These are phyloP conservation scores for Sebastes fasciatus DNA, from an alignment of 2,113 vertebrate genomes.

Conservation along the genomic window DNA sequence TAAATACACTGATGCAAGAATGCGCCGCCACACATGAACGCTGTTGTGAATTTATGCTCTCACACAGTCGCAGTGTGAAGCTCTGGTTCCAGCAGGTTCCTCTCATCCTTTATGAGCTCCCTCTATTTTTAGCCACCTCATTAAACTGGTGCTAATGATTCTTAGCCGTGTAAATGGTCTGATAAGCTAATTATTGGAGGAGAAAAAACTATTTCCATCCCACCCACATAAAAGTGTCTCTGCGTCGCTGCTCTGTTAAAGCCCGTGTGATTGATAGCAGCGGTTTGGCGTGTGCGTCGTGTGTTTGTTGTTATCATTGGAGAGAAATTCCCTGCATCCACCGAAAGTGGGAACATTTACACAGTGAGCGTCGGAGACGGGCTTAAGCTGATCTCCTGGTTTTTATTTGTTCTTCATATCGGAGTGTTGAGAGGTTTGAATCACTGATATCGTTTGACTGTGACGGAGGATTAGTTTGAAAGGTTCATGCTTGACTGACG, in stretches of 20 bases:
- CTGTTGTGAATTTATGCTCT: constrained; percentile 45
- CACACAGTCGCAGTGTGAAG: constrained; percentile 40
- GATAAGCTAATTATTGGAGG: constrained; percentile 70
- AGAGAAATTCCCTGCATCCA: constrained; percentile 21
- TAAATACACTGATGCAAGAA: not conserved
- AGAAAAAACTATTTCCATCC: constrained; percentile 61
- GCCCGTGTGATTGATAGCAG: constrained; percentile 32
- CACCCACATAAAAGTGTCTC: constrained; percentile 35
- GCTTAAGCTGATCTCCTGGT: not conserved
- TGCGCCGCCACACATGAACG: not conserved
- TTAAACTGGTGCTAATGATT: constrained; percentile 71
- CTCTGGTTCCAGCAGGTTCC: constrained; percentile 52
- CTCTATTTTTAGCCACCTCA: constrained; percentile 72
- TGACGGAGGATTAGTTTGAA: not conserved
- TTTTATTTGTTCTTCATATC: not conserved
- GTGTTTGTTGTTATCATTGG: constrained; percentile 37
- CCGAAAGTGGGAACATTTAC: constrained; percentile 33
- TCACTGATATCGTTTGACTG: not conserved
- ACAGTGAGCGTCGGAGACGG: constrained; percentile 5
- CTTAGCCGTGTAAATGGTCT: constrained; percentile 69
- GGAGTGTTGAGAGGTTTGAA: not conserved
- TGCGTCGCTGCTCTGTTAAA: not conserved
- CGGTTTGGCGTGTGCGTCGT: not conserved
- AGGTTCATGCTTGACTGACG: not conserved
- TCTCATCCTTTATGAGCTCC: constrained; percentile 47